Evolutionary conservation across 1,140 invertebrate genomes (phyloP), one percentile per base, ranked within the genome.

Genomic region (Tetramorium simillimum): DNA sequence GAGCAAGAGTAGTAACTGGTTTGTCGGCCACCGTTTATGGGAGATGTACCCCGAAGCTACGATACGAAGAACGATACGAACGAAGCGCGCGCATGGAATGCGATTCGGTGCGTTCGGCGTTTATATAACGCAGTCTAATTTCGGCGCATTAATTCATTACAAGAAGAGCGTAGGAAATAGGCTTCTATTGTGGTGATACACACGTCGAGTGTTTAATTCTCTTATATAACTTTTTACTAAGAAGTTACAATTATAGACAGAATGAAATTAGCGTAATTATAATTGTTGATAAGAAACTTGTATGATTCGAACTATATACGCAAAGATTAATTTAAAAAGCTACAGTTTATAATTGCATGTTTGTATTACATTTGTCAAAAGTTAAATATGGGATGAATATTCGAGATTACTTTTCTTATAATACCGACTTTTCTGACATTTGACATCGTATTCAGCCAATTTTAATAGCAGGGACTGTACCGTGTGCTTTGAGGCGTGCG

Each of bases 51-150:
- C 72, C 58, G 63, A 77, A 58, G 62, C 89, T 62, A 88, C 86
- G 82, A 76, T 81, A 85, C 87, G 80, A 65, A 82, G 82, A 46
- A 69, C 40, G 65, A 90, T 88, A 72, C 73, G 53, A 60, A 72
- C 73, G 53, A 60, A 72, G 72, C 70, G 81, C 89, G 72, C 89
- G 87, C 7, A 5, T 76, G 40, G 90, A 91, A 91, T 90, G 90
- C 73, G 72, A 86, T 90, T 90, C 75, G 85, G 51, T 85, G 72
- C 62, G 67, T 75, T 86, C 24, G 72, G n/a, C n/a, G n/a, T n/a
- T 63, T 82, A 51, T 81, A 88, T 90, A 90, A 88, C 75, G 69
- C 82, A 85, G 72, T 90, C 76, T 69, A 90, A 90, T 90, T 91
- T 91, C 40, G 43, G 28, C 24, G 58, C 3, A 33, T 40, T 9